A percentile compares a stretch with the other conserved stretches of the same genome.
Evolutionary conservation across 2,113 vertebrate genomes (phyloP).

Genomic region (Anguilla rostrata): DNA sequence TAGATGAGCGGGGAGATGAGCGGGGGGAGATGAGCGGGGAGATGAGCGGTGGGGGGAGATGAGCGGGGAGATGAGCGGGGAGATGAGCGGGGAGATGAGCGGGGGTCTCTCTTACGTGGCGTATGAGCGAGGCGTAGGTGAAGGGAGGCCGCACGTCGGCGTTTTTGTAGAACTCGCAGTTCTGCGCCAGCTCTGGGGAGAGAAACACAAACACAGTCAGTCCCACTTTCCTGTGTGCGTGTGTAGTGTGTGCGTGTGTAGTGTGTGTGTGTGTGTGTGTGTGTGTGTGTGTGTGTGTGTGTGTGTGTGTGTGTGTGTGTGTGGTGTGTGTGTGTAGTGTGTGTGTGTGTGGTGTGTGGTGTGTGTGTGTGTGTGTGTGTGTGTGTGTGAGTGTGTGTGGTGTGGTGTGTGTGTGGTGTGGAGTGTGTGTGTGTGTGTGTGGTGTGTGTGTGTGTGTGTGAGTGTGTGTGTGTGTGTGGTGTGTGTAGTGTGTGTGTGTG

Average conservation of each 20-base stretch:
- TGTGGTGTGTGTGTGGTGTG: background rate
- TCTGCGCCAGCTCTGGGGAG: constrained; percentile 92
- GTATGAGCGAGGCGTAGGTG: constrained; percentile 97
- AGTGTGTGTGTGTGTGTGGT: no score
- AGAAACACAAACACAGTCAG: background rate
- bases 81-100: background rate
- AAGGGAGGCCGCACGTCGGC: constrained; percentile 97
- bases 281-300: constrained; percentile 9
- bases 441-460: no score
- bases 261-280: background rate
- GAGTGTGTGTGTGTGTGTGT: background rate
- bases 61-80: background rate
- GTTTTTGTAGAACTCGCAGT: constrained; percentile 99
- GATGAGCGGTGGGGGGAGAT: background rate
- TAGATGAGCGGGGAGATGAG: no score
- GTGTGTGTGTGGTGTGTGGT: no score
- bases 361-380: background rate
- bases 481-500: no score
- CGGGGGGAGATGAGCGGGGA: no score
- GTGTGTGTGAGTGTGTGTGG: no score
- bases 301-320: constrained; percentile 12
- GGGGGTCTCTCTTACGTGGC: constrained; percentile 79
- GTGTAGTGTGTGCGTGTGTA: no score
- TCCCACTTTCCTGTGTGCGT: background rate
- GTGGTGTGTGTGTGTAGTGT: background rate